Conservation (phyloP, 2,113 vertebrate species). For the Pelodiscus sinensis region DNA sequence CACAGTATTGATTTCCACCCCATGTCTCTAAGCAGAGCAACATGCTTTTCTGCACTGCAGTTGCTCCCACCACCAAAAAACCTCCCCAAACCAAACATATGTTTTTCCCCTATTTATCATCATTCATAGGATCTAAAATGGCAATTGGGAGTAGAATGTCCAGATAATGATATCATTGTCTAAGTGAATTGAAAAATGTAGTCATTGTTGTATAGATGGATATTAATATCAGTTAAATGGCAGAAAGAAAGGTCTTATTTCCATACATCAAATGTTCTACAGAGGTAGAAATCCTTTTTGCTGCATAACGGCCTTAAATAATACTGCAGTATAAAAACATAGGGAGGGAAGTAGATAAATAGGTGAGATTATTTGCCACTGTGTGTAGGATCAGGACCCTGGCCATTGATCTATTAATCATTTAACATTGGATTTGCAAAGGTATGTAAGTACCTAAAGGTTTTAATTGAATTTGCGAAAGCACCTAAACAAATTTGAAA, state of each 20-base stretch:
- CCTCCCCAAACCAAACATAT: conserved; percentile 45
- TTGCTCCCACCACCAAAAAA: conserved; percentile 47
- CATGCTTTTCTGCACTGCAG: conserved; percentile 80
- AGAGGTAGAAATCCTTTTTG: background rate
- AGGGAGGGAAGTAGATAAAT: background rate
- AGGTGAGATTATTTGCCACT: background rate
- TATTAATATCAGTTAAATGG: conserved; percentile 76
- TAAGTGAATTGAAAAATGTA: conserved; percentile 72
- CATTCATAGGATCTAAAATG: conserved; percentile 62
- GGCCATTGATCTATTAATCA: background rate
- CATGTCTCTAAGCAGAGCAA: conserved; percentile 72
- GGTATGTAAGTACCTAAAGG: background rate
- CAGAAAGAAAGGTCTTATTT: conserved; percentile 69
- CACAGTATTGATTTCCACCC: conserved; percentile 80
- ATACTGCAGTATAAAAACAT: background rate
- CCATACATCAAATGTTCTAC: conserved; percentile 12
- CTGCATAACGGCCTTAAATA: background rate
- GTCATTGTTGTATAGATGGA: conserved; percentile 75
- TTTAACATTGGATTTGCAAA: background rate
- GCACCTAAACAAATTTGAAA: background rate
- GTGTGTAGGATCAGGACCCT: background rate
- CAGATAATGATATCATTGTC: conserved; percentile 72
- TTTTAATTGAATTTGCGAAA: background rate
- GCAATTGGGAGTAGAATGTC: conserved; percentile 40
- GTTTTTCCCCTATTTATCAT: conserved; percentile 75